A percentile compares a stretch with the other conserved stretches of the same genome.
Conservation (phyloP, 1,140 invertebrate species). For the Apocrypta bakeri region DNA sequence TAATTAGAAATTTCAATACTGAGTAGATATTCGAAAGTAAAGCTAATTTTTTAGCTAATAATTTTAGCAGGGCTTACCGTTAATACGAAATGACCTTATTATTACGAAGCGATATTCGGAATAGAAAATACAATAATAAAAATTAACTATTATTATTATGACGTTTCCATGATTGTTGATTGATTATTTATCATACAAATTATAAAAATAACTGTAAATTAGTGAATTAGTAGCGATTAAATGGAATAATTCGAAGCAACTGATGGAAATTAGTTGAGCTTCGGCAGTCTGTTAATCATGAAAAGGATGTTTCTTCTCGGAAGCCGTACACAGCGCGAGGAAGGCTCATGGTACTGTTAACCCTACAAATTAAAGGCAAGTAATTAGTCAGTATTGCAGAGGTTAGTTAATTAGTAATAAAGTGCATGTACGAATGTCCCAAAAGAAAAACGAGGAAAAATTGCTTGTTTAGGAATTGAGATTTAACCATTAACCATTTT, state of each 20-base stretch:
- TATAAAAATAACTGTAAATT: too few relatives aligned
- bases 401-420: background rate
- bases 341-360: slow-evolving; percentile 49
- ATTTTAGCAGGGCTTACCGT: too few relatives aligned
- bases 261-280: slow-evolving; percentile 13
- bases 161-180: too few relatives aligned
- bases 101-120: too few relatives aligned
- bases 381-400: background rate
- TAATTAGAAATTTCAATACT: too few relatives aligned
- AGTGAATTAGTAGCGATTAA: slow-evolving; percentile 34
- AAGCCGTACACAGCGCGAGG: slow-evolving; percentile 18
- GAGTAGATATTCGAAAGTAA: too few relatives aligned
- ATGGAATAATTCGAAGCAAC: slow-evolving; percentile 29
- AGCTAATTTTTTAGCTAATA: too few relatives aligned
- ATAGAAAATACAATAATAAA: too few relatives aligned
- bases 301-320: slow-evolving; percentile 23
- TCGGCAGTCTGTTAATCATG: slow-evolving; percentile 20
- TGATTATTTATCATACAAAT: too few relatives aligned
- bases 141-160: too few relatives aligned
- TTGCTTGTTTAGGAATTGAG: background rate
- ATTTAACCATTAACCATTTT: background rate
- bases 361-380: slow-evolving; percentile 49
- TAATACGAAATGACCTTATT: too few relatives aligned
- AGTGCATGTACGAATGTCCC: background rate
- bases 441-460: background rate